Percentiles rank a stretch among this genome's conserved stretches.
These are phyloP conservation scores for Siphamia tubifer DNA, from an alignment of 2,113 vertebrate species.

Conservation along the genomic window DNA sequence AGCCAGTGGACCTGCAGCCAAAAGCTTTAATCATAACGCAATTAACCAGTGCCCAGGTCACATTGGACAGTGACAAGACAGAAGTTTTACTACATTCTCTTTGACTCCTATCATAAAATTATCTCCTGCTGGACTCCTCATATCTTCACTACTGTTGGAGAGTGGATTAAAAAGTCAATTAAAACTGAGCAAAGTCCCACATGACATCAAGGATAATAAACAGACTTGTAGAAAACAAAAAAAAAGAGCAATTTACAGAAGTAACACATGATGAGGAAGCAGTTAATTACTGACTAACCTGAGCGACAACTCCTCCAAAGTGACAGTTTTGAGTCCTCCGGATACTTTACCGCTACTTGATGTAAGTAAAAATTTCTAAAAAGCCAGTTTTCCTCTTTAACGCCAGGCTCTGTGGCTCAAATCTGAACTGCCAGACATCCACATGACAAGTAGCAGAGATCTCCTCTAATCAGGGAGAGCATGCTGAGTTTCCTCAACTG, in stretches of 20 bases:
- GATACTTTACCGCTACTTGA: neutral
- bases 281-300: conserved; percentile 36
- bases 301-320: conserved; percentile 33
- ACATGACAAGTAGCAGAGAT: conserved; percentile 26
- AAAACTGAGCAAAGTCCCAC: conserved; percentile 6
- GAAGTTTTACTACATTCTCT: neutral
- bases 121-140: neutral
- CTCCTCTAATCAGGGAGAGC: conserved; percentile 25
- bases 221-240: neutral
- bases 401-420: conserved; percentile 15
- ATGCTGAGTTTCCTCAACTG: conserved; percentile 10
- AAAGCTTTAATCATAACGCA: neutral
- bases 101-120: neutral
- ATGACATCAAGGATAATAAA: conserved; percentile 15
- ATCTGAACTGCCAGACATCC: neutral
- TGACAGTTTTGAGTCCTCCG: neutral
- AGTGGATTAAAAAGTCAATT: neutral
- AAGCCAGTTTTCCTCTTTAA: conserved; percentile 3
- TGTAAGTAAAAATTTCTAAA: neutral
- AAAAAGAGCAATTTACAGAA: neutral
- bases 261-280: neutral
- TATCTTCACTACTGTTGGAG: neutral
- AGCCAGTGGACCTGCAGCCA: neutral
- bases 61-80: neutral
- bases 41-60: neutral